phyloP scores from a whole-genome alignment of 2,888 invertebrate genomes.

The Leptarthrus brevirostris region DNA sequence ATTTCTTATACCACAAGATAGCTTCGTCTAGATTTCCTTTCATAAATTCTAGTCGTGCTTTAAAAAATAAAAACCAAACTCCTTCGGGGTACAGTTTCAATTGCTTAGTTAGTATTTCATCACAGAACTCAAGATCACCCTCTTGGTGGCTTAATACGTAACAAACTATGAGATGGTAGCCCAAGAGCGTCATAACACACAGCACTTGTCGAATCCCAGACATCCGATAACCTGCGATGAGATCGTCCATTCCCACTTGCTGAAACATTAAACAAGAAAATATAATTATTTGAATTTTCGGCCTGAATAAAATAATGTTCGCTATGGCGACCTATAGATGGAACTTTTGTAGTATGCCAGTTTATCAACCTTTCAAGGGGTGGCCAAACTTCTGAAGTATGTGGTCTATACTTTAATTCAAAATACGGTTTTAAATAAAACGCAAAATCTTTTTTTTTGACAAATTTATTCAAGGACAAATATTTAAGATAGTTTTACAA shows the following conservation, averaged over 20 bases:
- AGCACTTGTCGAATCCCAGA: conserved; percentile 86
- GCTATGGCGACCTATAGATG: too few relatives aligned
- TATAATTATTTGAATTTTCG: too few relatives aligned
- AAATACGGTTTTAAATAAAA: too few relatives aligned
- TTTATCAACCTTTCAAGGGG: too few relatives aligned
- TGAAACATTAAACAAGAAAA: conserved; percentile 62
- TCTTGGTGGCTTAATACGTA: conserved; percentile 84
- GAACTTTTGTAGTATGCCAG: too few relatives aligned
- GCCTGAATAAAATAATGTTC: too few relatives aligned
- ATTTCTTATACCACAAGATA: conserved; percentile 80
- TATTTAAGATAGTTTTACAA: too few relatives aligned
- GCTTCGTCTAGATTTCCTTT: conserved; percentile 80
- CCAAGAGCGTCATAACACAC: conserved; percentile 85
- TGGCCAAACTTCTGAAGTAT: too few relatives aligned
- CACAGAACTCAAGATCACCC: conserved; percentile 82
- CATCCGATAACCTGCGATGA: conserved; percentile 78
- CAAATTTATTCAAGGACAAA: too few relatives aligned
- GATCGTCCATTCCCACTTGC: conserved; percentile 79
- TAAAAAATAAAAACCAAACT: conserved; percentile 92
- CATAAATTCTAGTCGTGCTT: conserved; percentile 86
- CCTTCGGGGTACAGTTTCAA: conserved; percentile 80
- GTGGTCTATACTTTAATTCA: too few relatives aligned
- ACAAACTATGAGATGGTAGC: conserved; percentile 86
- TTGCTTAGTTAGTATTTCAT: conserved; percentile 79
- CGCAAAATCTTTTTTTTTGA: too few relatives aligned